Conservation (phyloP, 2,113 vertebrate species). For the Pollachius pollachius region DNA sequence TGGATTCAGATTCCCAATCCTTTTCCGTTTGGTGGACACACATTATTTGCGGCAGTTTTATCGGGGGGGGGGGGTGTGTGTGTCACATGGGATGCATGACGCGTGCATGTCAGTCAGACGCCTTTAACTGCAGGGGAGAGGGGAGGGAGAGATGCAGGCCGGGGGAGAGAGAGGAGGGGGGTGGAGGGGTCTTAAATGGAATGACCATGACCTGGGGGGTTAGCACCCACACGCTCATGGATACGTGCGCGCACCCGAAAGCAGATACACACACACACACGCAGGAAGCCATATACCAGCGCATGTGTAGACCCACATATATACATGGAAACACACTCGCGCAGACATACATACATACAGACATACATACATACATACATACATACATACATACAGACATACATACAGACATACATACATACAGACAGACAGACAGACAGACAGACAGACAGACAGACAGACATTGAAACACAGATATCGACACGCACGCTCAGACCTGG, state of each 20-base stretch:
- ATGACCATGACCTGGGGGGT: constrained; percentile 12
- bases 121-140: constrained; percentile 31
- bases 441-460: too few species aligned
- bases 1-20: constrained; percentile 27
- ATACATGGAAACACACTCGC: too few species aligned
- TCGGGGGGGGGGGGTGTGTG: too few species aligned
- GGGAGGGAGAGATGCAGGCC: too few species aligned
- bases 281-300: constrained; percentile 4
- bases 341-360: neutral
- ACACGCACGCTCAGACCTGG: too few species aligned
- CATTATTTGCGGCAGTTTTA: constrained; percentile 57
- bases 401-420: neutral
- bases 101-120: constrained; percentile 58
- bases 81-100: constrained; percentile 58
- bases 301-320: too few species aligned
- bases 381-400: constrained; percentile 2
- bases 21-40: constrained; percentile 51
- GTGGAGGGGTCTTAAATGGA: constrained; percentile 16
- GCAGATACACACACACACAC: neutral
- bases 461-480: too few species aligned
- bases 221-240: constrained; percentile 1
- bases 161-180: too few species aligned
- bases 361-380: too few species aligned
- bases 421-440: neutral
- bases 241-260: constrained; percentile 19